These are phyloP conservation scores for Gasteruption jaculator DNA, from an alignment of 2,888 invertebrate genomes.

Conservation along the genomic window DNA sequence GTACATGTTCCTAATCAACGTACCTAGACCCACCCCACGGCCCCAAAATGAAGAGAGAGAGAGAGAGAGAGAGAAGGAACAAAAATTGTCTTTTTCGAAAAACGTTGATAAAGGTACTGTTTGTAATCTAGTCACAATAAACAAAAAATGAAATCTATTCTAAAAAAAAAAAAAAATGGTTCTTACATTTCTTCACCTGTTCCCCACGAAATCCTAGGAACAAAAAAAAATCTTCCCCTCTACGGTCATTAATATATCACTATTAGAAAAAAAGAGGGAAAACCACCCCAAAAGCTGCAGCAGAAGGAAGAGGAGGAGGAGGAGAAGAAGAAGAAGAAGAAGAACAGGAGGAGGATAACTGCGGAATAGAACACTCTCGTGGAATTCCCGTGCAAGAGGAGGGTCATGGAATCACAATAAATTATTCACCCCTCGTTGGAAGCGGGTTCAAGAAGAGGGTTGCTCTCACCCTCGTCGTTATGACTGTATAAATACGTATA, in stretches of 20 bases:
- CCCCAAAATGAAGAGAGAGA: background rate
- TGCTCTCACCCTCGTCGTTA: slow-evolving; percentile 29
- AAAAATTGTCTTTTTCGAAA: background rate
- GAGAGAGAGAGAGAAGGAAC: background rate
- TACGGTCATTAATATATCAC: too few relatives aligned
- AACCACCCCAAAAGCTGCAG: too few relatives aligned
- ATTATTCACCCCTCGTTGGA: slow-evolving; percentile 46
- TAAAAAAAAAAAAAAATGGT: slow-evolving; percentile 24
- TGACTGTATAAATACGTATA: slow-evolving; percentile 46
- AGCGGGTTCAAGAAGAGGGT: slow-evolving; percentile 27
- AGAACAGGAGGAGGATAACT: too few relatives aligned
- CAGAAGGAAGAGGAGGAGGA: too few relatives aligned
- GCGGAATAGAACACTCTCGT: too few relatives aligned
- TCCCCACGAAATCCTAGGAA: too few relatives aligned
- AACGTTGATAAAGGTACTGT: slow-evolving; percentile 39
- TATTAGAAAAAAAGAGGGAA: too few relatives aligned
- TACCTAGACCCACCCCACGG: too few relatives aligned
- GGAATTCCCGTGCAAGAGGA: slow-evolving; percentile 36
- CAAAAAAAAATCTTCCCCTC: too few relatives aligned
- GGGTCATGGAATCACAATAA: slow-evolving; percentile 42
- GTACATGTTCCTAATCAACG: too few relatives aligned
- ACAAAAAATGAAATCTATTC: slow-evolving; percentile 51
- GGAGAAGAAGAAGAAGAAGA: too few relatives aligned
- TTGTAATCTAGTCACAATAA: slow-evolving; percentile 53
- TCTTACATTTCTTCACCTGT: background rate